Conservation (phyloP, 2,888 invertebrate species). For the Augiades crinisus region DNA sequence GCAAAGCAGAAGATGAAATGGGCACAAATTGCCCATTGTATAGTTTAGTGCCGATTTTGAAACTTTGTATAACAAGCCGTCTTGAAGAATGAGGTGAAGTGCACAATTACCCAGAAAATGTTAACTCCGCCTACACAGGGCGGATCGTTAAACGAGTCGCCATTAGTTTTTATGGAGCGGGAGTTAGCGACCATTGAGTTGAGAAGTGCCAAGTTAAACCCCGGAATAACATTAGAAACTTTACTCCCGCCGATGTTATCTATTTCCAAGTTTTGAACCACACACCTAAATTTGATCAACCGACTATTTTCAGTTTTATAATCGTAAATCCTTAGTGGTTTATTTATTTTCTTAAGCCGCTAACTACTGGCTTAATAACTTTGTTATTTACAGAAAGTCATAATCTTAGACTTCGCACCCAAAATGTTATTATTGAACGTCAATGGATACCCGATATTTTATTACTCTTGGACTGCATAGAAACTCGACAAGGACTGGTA, state of each 20-base stretch:
- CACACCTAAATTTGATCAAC: too few relatives aligned
- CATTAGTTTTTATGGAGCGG: slow-evolving; percentile 59
- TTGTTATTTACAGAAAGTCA: too few relatives aligned
- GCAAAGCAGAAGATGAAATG: neutral
- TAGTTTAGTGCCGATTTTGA: slow-evolving; percentile 23
- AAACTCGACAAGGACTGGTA: too few relatives aligned
- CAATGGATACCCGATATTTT: too few relatives aligned
- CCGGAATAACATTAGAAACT: slow-evolving; percentile 44
- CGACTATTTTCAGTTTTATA: too few relatives aligned
- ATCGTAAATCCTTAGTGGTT: too few relatives aligned
- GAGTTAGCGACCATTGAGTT: slow-evolving; percentile 41
- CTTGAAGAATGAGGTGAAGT: slow-evolving; percentile 25
- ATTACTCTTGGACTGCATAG: too few relatives aligned
- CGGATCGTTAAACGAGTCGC: slow-evolving; percentile 44
- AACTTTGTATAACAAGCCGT: slow-evolving; percentile 18
- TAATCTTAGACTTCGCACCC: too few relatives aligned
- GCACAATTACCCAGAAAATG: slow-evolving; percentile 26
- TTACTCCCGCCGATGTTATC: slow-evolving; percentile 2
- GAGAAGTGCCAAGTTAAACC: slow-evolving; percentile 43
- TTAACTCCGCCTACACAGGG: slow-evolving; percentile 24
- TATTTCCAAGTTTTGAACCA: slow-evolving; percentile 1
- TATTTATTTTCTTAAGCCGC: too few relatives aligned
- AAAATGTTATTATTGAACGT: too few relatives aligned
- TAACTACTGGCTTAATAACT: too few relatives aligned
- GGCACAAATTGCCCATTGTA: slow-evolving; percentile 30